Base-by-base conservation (phyloP, 2,797 vertebrate genomes). In the Adelosebastes latens region DNA sequence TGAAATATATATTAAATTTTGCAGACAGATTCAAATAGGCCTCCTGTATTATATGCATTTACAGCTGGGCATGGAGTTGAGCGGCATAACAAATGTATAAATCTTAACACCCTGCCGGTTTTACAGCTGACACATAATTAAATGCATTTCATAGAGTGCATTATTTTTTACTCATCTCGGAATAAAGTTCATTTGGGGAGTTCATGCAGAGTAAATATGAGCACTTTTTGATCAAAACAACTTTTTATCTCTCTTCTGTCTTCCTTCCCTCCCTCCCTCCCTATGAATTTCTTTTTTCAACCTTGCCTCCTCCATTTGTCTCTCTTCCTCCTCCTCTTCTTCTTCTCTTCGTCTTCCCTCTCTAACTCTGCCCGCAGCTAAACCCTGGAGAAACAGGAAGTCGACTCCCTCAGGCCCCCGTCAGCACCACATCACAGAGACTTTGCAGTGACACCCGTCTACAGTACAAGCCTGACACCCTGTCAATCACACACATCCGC, bases 91-190 rank as follows among this genome's bases (percentile, higher is more conserved):
- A 73, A 77, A 86, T 34, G 46, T 69, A 77, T 77, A 75, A 80
- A 85, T 85, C 65, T 86, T 80, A 83, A 84, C 84, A 79, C 77
- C 61, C 72, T 36, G 39, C 46, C 1, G 52, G 25, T 78, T 82
- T 79, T 81, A 81, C 55, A 86, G 75, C 79, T 78, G 85, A 85
- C 84, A 88, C 69, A 81, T 79, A 84, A 86, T 87, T 90, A 87
- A 85, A 80, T 83, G 87, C 11, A 72, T 81, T 87, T 86, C 55
- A 62, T 52, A 22, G 79, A 72, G 56, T 4, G 2, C 36, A 55
- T 66, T 75, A 16, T 36, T 87, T 72, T 83, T 80, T 60, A 79
- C 71, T 81, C 78, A 72, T 78, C 55, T 72, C 53, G 25, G 75
- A 81, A 72, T 67, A 63, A 84, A 87, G 76, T 67, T 89, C 4